Conservation (phyloP, 2,113 vertebrate genomes). For the Chionis minor region DNA sequence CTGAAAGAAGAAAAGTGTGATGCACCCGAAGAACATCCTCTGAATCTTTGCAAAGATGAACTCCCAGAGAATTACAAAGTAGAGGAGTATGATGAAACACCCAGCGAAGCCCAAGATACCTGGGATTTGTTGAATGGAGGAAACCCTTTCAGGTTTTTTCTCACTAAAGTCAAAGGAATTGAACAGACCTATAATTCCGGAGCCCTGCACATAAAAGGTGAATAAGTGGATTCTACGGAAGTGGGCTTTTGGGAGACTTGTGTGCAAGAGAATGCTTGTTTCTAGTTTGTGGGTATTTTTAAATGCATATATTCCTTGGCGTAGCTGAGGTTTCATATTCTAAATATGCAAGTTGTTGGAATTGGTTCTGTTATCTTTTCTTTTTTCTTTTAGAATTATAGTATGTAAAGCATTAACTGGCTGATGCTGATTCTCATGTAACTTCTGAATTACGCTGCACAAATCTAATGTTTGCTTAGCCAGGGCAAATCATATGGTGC, state of each 20-base stretch:
- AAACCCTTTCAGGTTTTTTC: slow-evolving; percentile 88
- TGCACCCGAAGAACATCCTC: neutral
- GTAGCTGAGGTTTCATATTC: neutral
- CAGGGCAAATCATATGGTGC: neutral
- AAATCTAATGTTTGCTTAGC: neutral
- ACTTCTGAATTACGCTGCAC: neutral
- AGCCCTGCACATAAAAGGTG: slow-evolving; percentile 93
- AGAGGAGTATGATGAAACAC: neutral
- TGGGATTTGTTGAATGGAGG: slow-evolving; percentile 78
- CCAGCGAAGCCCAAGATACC: slow-evolving; percentile 81
- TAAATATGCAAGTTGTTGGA: neutral
- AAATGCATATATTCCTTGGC: neutral
- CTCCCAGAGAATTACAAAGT: slow-evolving; percentile 55
- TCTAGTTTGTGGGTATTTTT: neutral
- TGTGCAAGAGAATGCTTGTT: neutral
- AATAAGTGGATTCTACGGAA: neutral
- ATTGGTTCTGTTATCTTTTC: neutral
- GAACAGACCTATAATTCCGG: slow-evolving; percentile 85
- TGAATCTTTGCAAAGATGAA: neutral
- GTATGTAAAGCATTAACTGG: neutral
- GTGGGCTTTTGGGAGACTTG: neutral
- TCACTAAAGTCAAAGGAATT: slow-evolving; percentile 91
- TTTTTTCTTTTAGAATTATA: neutral
- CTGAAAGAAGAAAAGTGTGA: neutral
- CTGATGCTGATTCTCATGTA: neutral